Base-by-base conservation (phyloP, 2,888 invertebrate genomes). In the Zelleria hepariella region DNA sequence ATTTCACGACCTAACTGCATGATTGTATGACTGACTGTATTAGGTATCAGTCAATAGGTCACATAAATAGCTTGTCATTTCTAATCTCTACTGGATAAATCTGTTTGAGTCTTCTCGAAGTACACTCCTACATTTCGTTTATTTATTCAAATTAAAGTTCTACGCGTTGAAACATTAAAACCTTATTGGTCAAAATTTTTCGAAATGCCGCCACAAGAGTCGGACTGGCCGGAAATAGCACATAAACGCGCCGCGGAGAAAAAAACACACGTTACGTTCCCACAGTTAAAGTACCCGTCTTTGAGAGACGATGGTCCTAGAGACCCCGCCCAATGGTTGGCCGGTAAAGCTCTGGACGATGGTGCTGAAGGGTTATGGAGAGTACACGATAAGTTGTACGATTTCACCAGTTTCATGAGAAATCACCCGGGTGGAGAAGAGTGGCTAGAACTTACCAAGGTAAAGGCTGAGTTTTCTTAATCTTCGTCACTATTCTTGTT, bases 401-500 rank as follows among this genome's bases (percentile, higher is more conserved):
- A 98, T 80, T 90, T 98, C 24, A 93, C 92, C 0, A 89, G 90
- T 20, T 98, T 97, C 74, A 86, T 95, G 7, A 82, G 92, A 2
- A 89, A 86, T 49, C 98, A 98, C 89, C 98, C 98, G 0, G 97
- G 97, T 20, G 96, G 98, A 0, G 71, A 86, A 2, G 93, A 94
- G 73, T 96, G 95, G 95, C n/a, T 53, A n/a, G 53, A 53, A 25
- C 15, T 53, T 7, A 25, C 53, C 24, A 53, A 53, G 53, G 53
- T 53, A 53, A 53, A n/a, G 20, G 32, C 32, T n/a, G n/a, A n/a
- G n/a, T n/a, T n/a, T n/a, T n/a, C n/a, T n/a, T n/a, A n/a, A n/a
- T n/a, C n/a, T n/a, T n/a, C n/a, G n/a, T n/a, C n/a, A n/a, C n/a
- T n/a, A n/a, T n/a, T n/a, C n/a, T n/a, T n/a, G n/a, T n/a, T n/a